These are phyloP conservation scores for Agonopterix subpropinquella DNA, from an alignment of 2,888 invertebrate species.

Conservation along the genomic window DNA sequence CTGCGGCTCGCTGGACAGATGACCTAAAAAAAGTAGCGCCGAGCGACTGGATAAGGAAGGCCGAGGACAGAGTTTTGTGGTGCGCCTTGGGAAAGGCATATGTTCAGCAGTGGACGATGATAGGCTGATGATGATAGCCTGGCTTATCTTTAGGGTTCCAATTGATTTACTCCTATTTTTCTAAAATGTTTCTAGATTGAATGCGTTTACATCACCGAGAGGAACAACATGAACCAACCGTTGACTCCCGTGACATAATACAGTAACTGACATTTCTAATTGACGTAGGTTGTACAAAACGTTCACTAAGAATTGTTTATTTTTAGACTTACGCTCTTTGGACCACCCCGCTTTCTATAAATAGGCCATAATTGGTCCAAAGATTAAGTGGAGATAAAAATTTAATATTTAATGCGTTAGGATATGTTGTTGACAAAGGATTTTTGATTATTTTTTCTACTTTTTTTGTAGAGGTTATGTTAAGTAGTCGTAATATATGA, in stretches of 20 bases:
- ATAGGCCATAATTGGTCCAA: conserved; percentile 59
- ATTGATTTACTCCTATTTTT: no score
- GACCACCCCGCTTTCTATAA: conserved; percentile 62
- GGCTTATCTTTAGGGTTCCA: no score
- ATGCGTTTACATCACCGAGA: conserved; percentile 12
- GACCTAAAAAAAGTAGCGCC: no score
- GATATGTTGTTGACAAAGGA: conserved; percentile 34
- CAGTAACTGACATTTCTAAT: conserved; percentile 58
- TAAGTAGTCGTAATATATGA: not conserved
- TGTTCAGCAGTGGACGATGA: no score
- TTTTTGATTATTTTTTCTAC: not conserved
- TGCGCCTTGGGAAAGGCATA: no score
- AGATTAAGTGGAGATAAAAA: conserved; percentile 55
- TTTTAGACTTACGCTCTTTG: conserved; percentile 29
- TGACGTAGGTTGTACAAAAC: conserved; percentile 52
- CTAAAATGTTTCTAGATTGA: no score
- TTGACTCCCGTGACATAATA: conserved; percentile 31
- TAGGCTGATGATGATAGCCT: no score
- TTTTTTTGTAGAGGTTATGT: not conserved
- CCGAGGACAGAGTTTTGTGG: no score
- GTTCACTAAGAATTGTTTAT: conserved; percentile 25
- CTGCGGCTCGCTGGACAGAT: no score
- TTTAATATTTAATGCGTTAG: conserved; percentile 32
- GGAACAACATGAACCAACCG: conserved; percentile 16
- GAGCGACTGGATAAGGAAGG: no score